Evolutionary conservation across 2,797 vertebrate species (phyloP).

Genomic region (Galagoides demidoff): DNA sequence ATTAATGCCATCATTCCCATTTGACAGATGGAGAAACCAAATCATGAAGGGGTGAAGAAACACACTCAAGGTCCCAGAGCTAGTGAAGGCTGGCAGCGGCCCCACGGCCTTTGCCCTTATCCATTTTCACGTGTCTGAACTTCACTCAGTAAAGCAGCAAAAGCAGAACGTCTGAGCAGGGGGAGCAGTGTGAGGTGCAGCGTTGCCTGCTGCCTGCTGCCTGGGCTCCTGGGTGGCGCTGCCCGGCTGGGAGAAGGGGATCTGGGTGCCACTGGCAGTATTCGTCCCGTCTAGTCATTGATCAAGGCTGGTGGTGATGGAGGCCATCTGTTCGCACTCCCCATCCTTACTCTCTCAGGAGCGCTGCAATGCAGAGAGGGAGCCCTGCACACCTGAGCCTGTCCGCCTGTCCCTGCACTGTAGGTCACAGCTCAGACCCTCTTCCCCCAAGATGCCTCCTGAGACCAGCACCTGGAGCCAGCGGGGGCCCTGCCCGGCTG

Average conservation of each 20-base stretch:
- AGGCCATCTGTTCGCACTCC: neutral
- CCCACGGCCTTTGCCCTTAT: neutral
- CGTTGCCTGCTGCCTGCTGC: neutral
- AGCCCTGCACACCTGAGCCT: neutral
- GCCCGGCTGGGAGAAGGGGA: neutral
- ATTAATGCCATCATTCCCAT: fast-evolving
- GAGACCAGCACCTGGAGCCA: neutral
- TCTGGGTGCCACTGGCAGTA: neutral
- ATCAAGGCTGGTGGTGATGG: neutral
- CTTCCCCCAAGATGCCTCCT: neutral
- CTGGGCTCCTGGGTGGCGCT: neutral
- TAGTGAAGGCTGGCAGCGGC: neutral
- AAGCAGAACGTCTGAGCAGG: neutral
- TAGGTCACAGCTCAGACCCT: neutral
- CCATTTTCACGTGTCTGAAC: neutral
- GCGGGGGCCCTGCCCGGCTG: neutral
- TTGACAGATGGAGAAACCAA: neutral
- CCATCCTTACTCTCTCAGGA: neutral
- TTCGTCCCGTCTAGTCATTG: neutral
- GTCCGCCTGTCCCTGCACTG: fast-evolving
- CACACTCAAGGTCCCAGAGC: neutral
- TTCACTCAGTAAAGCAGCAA: neutral
- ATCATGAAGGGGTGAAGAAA: neutral
- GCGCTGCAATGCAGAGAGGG: neutral
- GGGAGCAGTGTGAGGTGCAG: neutral